A percentile compares a stretch with the other conserved stretches of the same genome.
Conservation (phyloP, 1,140 invertebrate genomes). For the Drosophila elegans region DNA sequence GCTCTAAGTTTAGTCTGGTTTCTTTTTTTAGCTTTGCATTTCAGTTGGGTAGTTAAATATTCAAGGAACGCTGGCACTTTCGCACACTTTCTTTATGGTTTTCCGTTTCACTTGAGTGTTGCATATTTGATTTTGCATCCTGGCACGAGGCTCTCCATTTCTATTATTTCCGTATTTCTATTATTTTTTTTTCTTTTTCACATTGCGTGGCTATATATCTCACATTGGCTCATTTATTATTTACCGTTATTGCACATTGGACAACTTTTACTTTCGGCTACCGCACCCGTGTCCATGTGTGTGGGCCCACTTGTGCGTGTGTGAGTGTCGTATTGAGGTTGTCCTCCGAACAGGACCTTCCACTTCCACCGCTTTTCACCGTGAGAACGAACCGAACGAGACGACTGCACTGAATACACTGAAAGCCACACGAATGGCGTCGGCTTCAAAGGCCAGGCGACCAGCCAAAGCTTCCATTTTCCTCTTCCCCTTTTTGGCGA, state of each 20-base stretch:
- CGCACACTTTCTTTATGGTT: slow-evolving; percentile 36
- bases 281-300: slow-evolving; percentile 33
- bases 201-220: slow-evolving; percentile 29
- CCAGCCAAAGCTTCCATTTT: slow-evolving; percentile 50
- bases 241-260: slow-evolving; percentile 65
- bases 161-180: not conserved
- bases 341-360: slow-evolving; percentile 56
- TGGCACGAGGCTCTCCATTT: slow-evolving; percentile 20
- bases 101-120: slow-evolving; percentile 53
- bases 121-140: slow-evolving; percentile 58
- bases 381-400: slow-evolving; percentile 76
- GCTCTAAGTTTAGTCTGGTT: not conserved
- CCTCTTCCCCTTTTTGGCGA: slow-evolving; percentile 16
- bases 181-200: slow-evolving; percentile 4
- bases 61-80: slow-evolving; percentile 39
- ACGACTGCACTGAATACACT: slow-evolving; percentile 84
- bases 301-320: slow-evolving; percentile 35
- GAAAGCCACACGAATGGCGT: slow-evolving; percentile 49
- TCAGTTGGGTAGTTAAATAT: slow-evolving; percentile 28
- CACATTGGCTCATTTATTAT: slow-evolving; percentile 66
- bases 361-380: slow-evolving; percentile 34
- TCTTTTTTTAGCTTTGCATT: slow-evolving; percentile 4
- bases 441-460: slow-evolving; percentile 31
- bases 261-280: slow-evolving; percentile 63
- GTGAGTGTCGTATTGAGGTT: slow-evolving; percentile 57